Evolutionary conservation across 2,888 invertebrate species (phyloP).

Genomic region (Auanema sp.): DNA sequence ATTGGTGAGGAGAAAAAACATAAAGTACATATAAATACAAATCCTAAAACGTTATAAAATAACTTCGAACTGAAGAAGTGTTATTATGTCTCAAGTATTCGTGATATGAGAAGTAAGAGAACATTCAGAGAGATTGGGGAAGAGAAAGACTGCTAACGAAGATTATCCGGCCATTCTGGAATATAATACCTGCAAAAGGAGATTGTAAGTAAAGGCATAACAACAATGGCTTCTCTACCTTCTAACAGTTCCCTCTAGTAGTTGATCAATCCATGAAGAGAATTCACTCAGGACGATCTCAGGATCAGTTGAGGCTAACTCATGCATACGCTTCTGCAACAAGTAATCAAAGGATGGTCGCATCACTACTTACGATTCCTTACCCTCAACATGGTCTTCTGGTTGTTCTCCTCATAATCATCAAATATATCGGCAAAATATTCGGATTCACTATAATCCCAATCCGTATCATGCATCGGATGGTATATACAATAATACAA

Average conservation of each 20-base stretch:
- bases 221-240: slow-evolving; percentile 21
- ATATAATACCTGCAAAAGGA: slow-evolving; percentile 78
- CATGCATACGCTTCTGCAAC: too few species aligned
- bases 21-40: background rate
- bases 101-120: slow-evolving; percentile 1
- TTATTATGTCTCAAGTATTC: slow-evolving; percentile 1
- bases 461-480: slow-evolving; percentile 74
- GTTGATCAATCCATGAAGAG: slow-evolving; percentile 91
- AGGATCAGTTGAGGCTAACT: slow-evolving; percentile 10
- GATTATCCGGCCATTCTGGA: slow-evolving; percentile 84
- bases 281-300: slow-evolving; percentile 82
- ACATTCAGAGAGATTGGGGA: background rate
- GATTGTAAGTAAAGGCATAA: background rate
- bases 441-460: too few species aligned
- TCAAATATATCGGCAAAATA: too few species aligned
- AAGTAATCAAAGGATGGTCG: too few species aligned
- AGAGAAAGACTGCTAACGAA: slow-evolving; percentile 17
- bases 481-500: slow-evolving; percentile 99
- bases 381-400: too few species aligned
- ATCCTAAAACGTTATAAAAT: slow-evolving; percentile 2
- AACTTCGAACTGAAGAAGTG: slow-evolving; percentile 1
- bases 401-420: too few species aligned
- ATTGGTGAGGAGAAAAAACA: too few species aligned
- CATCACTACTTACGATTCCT: too few species aligned
- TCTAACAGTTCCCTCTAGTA: slow-evolving; percentile 93